Base-by-base conservation (phyloP, 2,797 vertebrate species). In the Coregonus ussuriensis region DNA sequence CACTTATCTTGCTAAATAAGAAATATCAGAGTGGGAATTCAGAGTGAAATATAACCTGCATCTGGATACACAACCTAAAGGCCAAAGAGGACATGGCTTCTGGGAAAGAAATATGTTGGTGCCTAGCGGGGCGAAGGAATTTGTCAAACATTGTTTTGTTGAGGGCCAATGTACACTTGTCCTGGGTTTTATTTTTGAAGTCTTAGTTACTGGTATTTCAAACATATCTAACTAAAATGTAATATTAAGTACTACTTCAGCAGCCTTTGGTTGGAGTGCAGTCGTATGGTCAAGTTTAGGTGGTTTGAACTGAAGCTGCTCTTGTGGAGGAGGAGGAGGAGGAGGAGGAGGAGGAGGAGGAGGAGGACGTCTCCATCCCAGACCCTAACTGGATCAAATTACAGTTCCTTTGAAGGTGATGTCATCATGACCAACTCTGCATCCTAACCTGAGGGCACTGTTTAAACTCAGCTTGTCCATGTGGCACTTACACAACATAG, bases 351-450 rank as follows among this genome's bases (percentile, higher is more conserved):
- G 25, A 25, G 25, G 25, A 25, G 37, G 2, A 25, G 37, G 2
- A 25, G n/a, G 75, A 56, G 78, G 78, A 29, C 7, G 9, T 47
- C 3, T 47, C 41, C 41, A 35, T 3, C 2, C 11, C 41, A 47
- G 41, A 47, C 41, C 18, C 71, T 66, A 79, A 77, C 70, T 69
- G 65, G 52, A 51, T 80, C 69, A 74, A 72, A 72, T 51, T 16
- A 31, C 71, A 72, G 37, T 72, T 75, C 29, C 81, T 79, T 82
- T 81, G 71, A 84, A 79, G 73, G 41, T 47, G 54, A 62, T 76
- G 72, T 31, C 65, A 80, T 25, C 59, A 77, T 71, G 67, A 59
- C 71, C 75, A 54, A 71, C 82, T 70, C 56, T 52, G 4, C 37
- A 83, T 63, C 66, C 59, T 66, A 31, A 79, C 21, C 14, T 7